Conservation (phyloP, 2,113 vertebrate species). For the Anolis sagrei region DNA sequence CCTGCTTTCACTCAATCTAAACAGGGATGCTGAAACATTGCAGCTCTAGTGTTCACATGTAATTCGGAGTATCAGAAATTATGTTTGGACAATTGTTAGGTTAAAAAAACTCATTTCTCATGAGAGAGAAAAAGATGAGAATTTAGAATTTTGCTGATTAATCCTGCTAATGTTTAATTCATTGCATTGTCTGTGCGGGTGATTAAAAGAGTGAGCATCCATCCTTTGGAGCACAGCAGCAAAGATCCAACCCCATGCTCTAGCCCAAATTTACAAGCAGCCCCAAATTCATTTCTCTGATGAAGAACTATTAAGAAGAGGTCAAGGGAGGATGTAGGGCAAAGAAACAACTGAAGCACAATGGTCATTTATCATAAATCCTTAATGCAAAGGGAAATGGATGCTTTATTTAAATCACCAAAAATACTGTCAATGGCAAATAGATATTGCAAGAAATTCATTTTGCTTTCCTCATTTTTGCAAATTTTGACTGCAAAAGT, state of each 20-base stretch:
- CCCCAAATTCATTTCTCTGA: slow-evolving; percentile 24
- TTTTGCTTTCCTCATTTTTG: background rate
- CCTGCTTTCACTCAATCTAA: slow-evolving; percentile 34
- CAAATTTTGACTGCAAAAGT: background rate
- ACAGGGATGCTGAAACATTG: background rate
- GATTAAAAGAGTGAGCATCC: slow-evolving; percentile 60
- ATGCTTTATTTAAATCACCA: slow-evolving; percentile 39
- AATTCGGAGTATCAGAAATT: slow-evolving; percentile 19
- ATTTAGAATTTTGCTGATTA: slow-evolving; percentile 49
- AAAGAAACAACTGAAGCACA: slow-evolving; percentile 27
- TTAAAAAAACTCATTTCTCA: slow-evolving; percentile 44
- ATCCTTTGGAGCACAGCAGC: slow-evolving; percentile 44
- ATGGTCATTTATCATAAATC: slow-evolving; percentile 36
- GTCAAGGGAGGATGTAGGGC: slow-evolving; percentile 31
- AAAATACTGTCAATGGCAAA: slow-evolving; percentile 42
- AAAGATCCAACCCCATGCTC: slow-evolving; percentile 33
- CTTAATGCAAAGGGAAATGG: slow-evolving; percentile 58
- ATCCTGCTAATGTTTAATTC: slow-evolving; percentile 61
- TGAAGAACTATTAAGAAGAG: slow-evolving; percentile 38
- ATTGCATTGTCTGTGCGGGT: slow-evolving; percentile 42
- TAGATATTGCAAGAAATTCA: slow-evolving; percentile 32
- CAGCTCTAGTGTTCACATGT: slow-evolving; percentile 31
- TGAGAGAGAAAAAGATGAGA: slow-evolving; percentile 8
- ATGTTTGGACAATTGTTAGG: slow-evolving; percentile 44
- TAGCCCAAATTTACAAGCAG: slow-evolving; percentile 43